Percentiles rank a stretch among this genome's conserved stretches.
Evolutionary conservation across 2,113 vertebrate species (phyloP).

Genomic region (Bubo scandiacus): DNA sequence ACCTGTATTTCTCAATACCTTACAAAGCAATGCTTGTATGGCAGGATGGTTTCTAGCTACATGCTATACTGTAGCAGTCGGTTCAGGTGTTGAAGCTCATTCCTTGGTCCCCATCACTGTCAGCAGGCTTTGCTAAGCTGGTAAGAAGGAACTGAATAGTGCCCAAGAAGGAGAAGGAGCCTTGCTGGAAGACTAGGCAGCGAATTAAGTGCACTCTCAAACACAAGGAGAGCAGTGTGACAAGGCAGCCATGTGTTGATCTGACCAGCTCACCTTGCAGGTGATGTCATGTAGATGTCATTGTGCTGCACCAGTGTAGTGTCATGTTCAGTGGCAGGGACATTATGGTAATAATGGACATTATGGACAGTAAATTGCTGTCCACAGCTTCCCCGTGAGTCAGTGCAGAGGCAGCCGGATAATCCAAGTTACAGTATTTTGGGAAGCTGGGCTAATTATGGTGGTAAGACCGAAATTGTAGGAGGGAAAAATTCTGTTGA

Average conservation of each 20-base stretch:
- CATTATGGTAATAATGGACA: too few species aligned
- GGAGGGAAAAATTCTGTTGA: neutral
- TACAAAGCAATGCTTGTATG: neutral
- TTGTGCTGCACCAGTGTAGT: neutral
- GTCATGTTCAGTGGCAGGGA: neutral
- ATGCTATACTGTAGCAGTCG: neutral
- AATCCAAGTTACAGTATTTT: neutral
- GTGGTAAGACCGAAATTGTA: neutral
- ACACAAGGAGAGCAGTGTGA: neutral
- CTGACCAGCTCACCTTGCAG: neutral
- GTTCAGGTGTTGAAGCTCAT: neutral
- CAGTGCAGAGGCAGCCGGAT: neutral
- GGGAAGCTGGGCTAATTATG: neutral
- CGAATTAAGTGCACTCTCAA: neutral
- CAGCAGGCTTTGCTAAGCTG: neutral
- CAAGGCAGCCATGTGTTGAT: neutral
- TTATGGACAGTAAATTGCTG: neutral
- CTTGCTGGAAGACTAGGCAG: neutral
- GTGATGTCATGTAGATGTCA: rapidly evolving
- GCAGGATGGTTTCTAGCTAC: neutral
- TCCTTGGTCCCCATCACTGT: neutral
- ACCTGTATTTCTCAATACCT: neutral
- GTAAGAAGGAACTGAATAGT: neutral
- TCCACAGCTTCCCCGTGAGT: neutral
- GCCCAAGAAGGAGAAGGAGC: neutral